These are phyloP conservation scores for Saimiri boliviensis DNA, from an alignment of 2,113 vertebrate species.

Conservation along the genomic window DNA sequence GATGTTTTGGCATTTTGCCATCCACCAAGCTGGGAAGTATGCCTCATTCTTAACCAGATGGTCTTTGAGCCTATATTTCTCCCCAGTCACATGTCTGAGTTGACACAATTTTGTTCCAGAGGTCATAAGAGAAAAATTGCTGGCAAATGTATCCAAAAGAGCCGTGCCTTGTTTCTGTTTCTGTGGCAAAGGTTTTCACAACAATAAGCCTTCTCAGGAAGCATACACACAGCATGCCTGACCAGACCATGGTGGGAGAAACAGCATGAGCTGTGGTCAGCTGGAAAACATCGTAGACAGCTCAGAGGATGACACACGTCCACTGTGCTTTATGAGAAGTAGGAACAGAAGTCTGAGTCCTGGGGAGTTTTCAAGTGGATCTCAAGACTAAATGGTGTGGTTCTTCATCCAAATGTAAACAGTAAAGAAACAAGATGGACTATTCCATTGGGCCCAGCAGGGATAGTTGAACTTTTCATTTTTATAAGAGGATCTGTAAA, in stretches of 20 bases:
- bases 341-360: background rate
- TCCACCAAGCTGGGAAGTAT: background rate
- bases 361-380: background rate
- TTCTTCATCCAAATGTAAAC: background rate
- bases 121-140: conserved; percentile 68
- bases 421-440: background rate
- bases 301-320: background rate
- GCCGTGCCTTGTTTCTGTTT: conserved; percentile 42
- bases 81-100: conserved; percentile 25
- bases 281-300: background rate
- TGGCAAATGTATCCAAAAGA: background rate
- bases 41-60: background rate
- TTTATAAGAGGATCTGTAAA: background rate
- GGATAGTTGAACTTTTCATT: background rate
- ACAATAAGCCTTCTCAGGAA: background rate
- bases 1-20: background rate
- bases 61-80: background rate
- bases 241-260: background rate
- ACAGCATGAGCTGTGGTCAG: background rate
- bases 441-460: background rate
- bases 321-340: background rate
- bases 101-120: conserved; percentile 67
- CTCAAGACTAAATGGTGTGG: background rate
- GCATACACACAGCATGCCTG: background rate
- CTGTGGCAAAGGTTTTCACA: conserved; percentile 65